Evolutionary conservation across 2,113 vertebrate genomes (phyloP).

Genomic region (Poeciliopsis prolifica): DNA sequence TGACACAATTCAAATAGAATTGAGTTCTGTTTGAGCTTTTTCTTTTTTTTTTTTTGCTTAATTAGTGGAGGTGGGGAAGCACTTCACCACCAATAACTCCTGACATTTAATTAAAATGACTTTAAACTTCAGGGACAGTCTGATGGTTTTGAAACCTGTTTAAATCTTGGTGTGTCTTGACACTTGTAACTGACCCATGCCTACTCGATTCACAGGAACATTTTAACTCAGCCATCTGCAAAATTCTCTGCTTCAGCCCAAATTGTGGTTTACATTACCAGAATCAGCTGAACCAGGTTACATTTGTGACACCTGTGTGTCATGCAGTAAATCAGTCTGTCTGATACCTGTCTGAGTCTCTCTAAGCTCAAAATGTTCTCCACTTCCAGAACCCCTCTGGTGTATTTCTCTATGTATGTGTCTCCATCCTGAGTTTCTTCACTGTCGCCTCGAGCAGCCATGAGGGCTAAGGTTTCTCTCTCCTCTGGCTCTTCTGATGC

Average conservation of each 20-base stretch:
- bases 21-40: background rate
- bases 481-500: conserved; percentile 97
- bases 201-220: background rate
- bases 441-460: conserved; percentile 90
- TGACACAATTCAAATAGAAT: background rate
- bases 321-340: background rate
- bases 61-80: background rate
- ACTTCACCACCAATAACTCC: too few relatives aligned
- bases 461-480: conserved; percentile 92
- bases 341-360: conserved; percentile 87
- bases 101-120: background rate
- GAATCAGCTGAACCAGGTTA: too few relatives aligned
- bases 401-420: conserved; percentile 97
- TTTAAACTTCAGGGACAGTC: background rate
- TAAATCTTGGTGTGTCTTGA: too few relatives aligned
- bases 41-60: too few relatives aligned
- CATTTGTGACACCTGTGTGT: too few relatives aligned
- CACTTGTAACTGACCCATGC: background rate
- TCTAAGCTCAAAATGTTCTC: conserved; percentile 96
- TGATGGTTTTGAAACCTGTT: too few relatives aligned
- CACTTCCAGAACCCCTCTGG: conserved; percentile 91
- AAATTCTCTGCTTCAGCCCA: background rate
- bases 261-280: too few relatives aligned
- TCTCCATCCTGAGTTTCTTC: conserved; percentile 90
- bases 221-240: background rate